These are phyloP conservation scores for Anisognathus igniventris DNA, from an alignment of 2,797 vertebrate genomes.

Conservation along the genomic window DNA sequence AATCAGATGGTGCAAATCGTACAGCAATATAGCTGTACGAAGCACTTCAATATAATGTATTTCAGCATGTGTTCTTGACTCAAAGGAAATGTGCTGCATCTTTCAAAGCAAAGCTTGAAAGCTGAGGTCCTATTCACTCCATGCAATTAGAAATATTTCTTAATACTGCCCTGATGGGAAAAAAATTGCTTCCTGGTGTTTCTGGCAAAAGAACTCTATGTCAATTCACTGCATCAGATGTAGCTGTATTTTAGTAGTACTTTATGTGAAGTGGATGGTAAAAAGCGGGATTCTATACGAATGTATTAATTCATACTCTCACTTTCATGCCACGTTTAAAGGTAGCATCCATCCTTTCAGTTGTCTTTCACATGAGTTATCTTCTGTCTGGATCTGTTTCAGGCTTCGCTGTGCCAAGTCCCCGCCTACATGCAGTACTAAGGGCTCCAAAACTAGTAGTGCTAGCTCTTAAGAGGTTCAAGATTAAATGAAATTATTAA, in stretches of 20 bases:
- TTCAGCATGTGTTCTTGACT: constrained; percentile 41
- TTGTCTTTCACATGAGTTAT: constrained; percentile 14
- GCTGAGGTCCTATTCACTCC: not conserved
- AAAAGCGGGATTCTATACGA: not conserved
- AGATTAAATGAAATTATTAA: constrained; percentile 16
- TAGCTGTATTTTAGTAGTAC: not conserved
- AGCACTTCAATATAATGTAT: constrained; percentile 9
- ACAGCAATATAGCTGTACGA: not conserved
- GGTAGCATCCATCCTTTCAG: not conserved
- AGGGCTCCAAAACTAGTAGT: constrained; percentile 35
- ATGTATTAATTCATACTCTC: not conserved
- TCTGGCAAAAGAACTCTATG: not conserved
- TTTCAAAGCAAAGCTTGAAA: constrained; percentile 44
- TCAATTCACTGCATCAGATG: not conserved
- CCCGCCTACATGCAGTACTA: not conserved
- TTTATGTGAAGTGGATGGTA: not conserved
- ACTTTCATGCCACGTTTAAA: not conserved
- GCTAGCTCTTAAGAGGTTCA: constrained; percentile 23
- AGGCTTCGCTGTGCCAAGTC: constrained; percentile 17
- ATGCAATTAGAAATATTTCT: not conserved
- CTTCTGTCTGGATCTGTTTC: constrained; percentile 30
- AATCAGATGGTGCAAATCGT: constrained; percentile 50
- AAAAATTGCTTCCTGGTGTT: constrained; percentile 19
- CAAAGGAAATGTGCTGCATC: constrained; percentile 17
- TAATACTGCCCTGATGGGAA: not conserved